Percentiles rank a stretch among this genome's conserved stretches.
phyloP scores from a whole-genome alignment of 2,888 invertebrate species.

The Macropis europaea region DNA sequence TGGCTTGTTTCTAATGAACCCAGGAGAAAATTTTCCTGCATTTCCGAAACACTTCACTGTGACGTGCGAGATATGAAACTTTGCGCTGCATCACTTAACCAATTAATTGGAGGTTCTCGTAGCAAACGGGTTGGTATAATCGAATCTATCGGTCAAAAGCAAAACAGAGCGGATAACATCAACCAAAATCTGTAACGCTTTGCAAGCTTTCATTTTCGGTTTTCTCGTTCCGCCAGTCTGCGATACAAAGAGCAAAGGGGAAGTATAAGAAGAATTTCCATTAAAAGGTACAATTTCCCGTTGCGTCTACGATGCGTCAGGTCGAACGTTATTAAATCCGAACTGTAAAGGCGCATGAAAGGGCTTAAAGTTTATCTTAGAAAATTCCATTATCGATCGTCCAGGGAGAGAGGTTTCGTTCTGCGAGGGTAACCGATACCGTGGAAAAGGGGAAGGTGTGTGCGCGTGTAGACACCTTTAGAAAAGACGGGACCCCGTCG shows the following conservation, averaged over 20 bases:
- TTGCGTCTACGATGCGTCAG: background rate
- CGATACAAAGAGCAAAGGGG: background rate
- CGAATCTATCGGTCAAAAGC: no score
- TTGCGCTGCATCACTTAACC: no score
- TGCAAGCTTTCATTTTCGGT: background rate
- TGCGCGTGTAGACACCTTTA: slow-evolving; percentile 2
- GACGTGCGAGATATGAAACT: no score
- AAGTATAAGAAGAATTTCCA: slow-evolving; percentile 2
- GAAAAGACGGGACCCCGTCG: slow-evolving; percentile 1
- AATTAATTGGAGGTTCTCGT: no score
- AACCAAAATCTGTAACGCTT: no score
- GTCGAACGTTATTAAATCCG: slow-evolving; percentile 35
- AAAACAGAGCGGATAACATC: no score
- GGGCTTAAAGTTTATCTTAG: slow-evolving; percentile 38
- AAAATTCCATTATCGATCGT: slow-evolving; percentile 50
- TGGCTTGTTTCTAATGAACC: no score
- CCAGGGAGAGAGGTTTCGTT: background rate
- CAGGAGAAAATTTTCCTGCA: background rate
- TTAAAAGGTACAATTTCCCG: background rate
- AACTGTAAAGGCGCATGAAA: slow-evolving; percentile 3
- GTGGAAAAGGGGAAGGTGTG: background rate
- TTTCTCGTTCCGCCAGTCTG: background rate
- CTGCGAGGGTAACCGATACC: background rate
- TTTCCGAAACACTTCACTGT: no score
- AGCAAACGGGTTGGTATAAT: no score